phyloP scores from a whole-genome alignment of 2,888 invertebrate genomes.

The Eubasilissa splendida region DNA sequence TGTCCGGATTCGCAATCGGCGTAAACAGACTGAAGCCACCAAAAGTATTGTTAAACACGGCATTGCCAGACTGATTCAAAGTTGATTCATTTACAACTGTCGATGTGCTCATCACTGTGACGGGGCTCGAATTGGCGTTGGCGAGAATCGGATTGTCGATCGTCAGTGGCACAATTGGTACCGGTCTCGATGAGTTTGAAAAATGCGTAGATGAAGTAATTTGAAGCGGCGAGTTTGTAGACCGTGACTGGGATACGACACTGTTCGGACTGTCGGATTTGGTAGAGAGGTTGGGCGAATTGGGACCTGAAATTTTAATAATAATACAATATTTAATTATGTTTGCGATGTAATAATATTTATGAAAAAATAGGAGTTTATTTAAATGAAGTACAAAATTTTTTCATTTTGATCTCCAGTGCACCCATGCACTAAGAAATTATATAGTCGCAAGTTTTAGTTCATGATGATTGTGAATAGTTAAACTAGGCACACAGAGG shows the following conservation, averaged over 20 bases:
- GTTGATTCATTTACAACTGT: conserved; percentile 59
- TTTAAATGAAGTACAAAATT: too few species aligned
- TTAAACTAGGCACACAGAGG: too few species aligned
- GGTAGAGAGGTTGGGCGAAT: conserved; percentile 56
- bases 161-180: conserved; percentile 45
- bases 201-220: background rate
- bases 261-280: conserved; percentile 50
- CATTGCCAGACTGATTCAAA: background rate
- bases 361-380: too few species aligned
- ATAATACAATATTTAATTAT: too few species aligned
- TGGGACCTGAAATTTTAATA: conserved; percentile 62
- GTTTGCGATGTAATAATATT: too few species aligned
- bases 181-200: background rate
- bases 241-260: conserved; percentile 62
- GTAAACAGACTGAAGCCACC: conserved; percentile 49
- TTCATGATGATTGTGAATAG: too few species aligned
- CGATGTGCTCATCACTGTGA: conserved; percentile 17
- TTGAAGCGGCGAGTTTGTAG: conserved; percentile 29
- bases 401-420: too few species aligned
- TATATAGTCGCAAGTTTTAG: too few species aligned
- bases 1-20: conserved; percentile 61
- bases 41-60: conserved; percentile 31
- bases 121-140: conserved; percentile 39
- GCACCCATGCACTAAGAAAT: too few species aligned
- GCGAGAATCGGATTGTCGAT: conserved; percentile 51